A percentile compares a stretch with the other conserved stretches of the same genome.
Evolutionary conservation across 2,888 invertebrate genomes (phyloP).

Genomic region (Salpingus planirostris): DNA sequence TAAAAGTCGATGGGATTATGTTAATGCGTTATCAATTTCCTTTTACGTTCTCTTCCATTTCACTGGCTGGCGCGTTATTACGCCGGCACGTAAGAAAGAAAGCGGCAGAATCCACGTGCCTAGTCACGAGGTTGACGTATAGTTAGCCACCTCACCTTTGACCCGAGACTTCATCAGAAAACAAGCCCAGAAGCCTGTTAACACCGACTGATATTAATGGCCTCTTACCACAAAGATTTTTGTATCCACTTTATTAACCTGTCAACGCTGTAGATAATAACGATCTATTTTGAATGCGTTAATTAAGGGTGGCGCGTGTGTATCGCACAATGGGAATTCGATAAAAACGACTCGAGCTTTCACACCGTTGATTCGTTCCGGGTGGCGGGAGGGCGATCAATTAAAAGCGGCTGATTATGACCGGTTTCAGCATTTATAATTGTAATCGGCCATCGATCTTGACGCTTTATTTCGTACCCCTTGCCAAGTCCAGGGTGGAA

Average conservation of each 20-base stretch:
- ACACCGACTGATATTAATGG: constrained; percentile 15
- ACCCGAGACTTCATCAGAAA: constrained; percentile 9
- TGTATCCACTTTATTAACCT: constrained; percentile 18
- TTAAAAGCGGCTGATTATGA: too few relatives aligned
- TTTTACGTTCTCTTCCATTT: not conserved
- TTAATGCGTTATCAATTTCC: constrained; percentile 1
- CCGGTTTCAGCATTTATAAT: not conserved
- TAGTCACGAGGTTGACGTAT: constrained; percentile 5
- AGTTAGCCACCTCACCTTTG: constrained; percentile 7
- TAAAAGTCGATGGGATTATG: constrained; percentile 1
- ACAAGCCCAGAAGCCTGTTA: constrained; percentile 7
- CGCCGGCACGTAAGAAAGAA: not conserved
- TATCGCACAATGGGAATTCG: not conserved
- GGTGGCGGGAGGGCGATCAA: too few relatives aligned
- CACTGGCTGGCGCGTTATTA: too few relatives aligned
- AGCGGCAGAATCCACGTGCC: not conserved
- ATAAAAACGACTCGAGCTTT: not conserved
- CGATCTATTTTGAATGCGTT: constrained; percentile 11
- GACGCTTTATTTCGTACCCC: not conserved
- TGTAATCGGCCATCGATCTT: not conserved
- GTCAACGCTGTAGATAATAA: constrained; percentile 18
- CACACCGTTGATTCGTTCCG: too few relatives aligned
- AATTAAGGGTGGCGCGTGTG: not conserved
- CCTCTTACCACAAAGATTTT: constrained; percentile 16
- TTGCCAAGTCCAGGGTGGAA: too few relatives aligned